phyloP scores from a whole-genome alignment of 2,797 vertebrate genomes.

The Threskiornis aethiopicus region DNA sequence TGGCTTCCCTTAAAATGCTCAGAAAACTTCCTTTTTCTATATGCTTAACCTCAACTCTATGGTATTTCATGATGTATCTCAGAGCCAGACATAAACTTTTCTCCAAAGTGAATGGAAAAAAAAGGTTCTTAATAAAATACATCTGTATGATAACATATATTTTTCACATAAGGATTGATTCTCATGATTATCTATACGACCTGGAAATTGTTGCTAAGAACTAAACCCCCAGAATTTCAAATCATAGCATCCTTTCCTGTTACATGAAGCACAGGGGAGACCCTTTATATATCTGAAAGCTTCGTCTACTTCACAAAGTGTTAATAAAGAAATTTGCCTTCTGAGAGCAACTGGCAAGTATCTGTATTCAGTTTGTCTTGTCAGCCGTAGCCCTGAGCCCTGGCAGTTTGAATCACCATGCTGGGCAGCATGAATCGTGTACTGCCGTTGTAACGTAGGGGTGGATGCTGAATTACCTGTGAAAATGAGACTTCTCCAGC shows the following conservation, averaged over 20 bases:
- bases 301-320: background rate
- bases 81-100: background rate
- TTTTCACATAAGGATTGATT: background rate
- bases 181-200: background rate
- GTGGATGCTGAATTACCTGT: background rate
- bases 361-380: background rate
- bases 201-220: background rate
- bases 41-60: background rate
- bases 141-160: background rate
- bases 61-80: background rate
- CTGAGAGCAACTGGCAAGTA: background rate
- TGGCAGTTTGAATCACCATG: background rate
- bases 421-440: background rate
- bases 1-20: background rate
- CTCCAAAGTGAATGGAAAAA: background rate
- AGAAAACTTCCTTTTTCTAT: background rate
- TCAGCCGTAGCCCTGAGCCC: background rate
- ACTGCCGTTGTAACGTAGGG: rapidly evolving
- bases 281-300: background rate
- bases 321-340: background rate
- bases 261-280: background rate
- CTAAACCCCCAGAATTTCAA: background rate
- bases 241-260: background rate
- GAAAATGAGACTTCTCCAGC: background rate
- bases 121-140: background rate